Conservation (phyloP, 2,113 vertebrate species). For the Cynopterus brachyotis region DNA sequence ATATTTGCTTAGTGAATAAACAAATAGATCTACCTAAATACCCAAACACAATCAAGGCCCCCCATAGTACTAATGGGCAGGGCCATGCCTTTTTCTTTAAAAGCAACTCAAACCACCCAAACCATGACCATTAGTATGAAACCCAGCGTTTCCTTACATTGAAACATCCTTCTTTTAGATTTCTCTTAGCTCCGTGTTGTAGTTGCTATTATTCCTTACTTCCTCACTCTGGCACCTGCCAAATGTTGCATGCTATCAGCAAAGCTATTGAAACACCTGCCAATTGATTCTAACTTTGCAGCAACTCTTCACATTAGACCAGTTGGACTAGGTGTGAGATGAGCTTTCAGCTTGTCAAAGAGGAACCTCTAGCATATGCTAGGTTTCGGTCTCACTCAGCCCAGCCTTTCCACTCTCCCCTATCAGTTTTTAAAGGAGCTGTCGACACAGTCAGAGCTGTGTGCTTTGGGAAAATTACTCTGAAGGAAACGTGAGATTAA, state of each 20-base stretch:
- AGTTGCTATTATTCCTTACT: neutral
- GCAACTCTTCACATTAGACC: neutral
- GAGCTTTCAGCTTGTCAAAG: neutral
- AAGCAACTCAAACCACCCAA: neutral
- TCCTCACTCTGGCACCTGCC: neutral
- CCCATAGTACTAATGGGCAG: neutral
- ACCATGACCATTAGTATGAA: neutral
- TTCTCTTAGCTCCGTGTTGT: neutral
- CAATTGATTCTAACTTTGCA: neutral
- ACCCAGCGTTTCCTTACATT: neutral
- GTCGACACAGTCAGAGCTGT: neutral
- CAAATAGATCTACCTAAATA: neutral
- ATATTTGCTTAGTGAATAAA: neutral
- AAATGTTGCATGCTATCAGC: neutral
- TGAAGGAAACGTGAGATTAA: neutral
- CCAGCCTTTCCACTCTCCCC: neutral
- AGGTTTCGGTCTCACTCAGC: neutral
- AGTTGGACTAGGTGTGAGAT: neutral
- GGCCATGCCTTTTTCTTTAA: neutral
- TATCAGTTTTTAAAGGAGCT: neutral
- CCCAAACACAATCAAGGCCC: neutral
- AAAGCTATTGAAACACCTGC: neutral
- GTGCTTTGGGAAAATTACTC: neutral
- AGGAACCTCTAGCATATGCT: accelerated
- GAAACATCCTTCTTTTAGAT: neutral